Base-by-base conservation (phyloP, 2,113 vertebrate species). In the Halichoerus grypus region DNA sequence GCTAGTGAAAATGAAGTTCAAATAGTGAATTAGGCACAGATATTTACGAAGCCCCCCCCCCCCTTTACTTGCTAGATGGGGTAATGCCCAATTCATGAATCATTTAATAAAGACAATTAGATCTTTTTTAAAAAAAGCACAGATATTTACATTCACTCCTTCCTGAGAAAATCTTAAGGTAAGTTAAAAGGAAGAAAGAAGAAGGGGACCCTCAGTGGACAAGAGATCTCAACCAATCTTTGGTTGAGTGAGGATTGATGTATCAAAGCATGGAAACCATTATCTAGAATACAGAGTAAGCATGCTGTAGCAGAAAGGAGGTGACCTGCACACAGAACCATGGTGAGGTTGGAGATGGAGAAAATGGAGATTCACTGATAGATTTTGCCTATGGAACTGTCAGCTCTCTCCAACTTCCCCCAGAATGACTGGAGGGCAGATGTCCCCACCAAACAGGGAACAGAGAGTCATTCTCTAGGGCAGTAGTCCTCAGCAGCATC, bases 181-280 rank as follows among this genome's bases (percentile, higher is more conserved):
- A 49, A 82, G 55, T 74, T 72, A 81, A 92, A 97, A 96, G 31
- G 19, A 89, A 96, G 53, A 94, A 97, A 80, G 24, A 80, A 63
- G 33, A 83, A 95, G 57, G 49, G 9, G 39, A 2, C 5, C 46
- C 79, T 94, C 12, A 69, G 28, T 36, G 16, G 33, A 86, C 21
- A 93, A 80, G 72, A 74, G 26, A 69, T 69, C 11, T 33, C 28
- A 49, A 26, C 28, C 88, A 16, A 77, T 76, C n/a, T 88, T 59
- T 79, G 69, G 42, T 7, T 96, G 46, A 74, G 36, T 93, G 85
- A 90, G 33, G 46, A 90, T 11, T 85, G 82, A 82, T 3, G 16
- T 18, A 4, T 53, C 33, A 33, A 67, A 72, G 33, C 31, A 26
- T 5, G 36, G 33, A 61, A 46, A 33, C 26, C 39, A 33, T n/a